Conservation (phyloP, 2,113 vertebrate species). For the Neoarius graeffei region DNA sequence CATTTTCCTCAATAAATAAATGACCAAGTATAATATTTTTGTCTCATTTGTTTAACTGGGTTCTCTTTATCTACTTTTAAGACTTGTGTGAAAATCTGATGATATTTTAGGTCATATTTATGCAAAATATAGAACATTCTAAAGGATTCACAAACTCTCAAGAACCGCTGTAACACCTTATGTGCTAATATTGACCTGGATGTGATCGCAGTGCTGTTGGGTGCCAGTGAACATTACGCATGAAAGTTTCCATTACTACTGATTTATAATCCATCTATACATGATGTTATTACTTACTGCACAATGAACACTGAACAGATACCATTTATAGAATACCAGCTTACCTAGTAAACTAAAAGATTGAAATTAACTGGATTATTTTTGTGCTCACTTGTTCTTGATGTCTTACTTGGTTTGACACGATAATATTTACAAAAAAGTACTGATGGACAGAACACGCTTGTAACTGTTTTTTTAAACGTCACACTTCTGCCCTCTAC, state of each 20-base stretch:
- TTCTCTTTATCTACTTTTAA: too few species aligned
- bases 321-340: background rate
- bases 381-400: background rate
- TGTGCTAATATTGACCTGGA: background rate
- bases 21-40: too few species aligned
- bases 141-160: too few species aligned
- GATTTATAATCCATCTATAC: background rate
- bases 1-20: too few species aligned
- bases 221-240: background rate
- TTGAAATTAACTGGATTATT: background rate
- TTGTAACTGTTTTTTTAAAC: background rate
- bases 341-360: background rate
- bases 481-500: slow-evolving; percentile 34
- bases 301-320: background rate
- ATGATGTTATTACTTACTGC: background rate
- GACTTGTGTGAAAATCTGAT: too few species aligned
- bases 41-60: too few species aligned
- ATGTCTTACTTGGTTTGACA: background rate
- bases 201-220: background rate
- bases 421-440: background rate
- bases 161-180: background rate
- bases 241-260: background rate
- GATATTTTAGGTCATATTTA: too few species aligned
- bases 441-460: background rate
- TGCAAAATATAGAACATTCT: too few species aligned